phyloP scores from a whole-genome alignment of 2,797 vertebrate species.

The Linurgus olivaceus region DNA sequence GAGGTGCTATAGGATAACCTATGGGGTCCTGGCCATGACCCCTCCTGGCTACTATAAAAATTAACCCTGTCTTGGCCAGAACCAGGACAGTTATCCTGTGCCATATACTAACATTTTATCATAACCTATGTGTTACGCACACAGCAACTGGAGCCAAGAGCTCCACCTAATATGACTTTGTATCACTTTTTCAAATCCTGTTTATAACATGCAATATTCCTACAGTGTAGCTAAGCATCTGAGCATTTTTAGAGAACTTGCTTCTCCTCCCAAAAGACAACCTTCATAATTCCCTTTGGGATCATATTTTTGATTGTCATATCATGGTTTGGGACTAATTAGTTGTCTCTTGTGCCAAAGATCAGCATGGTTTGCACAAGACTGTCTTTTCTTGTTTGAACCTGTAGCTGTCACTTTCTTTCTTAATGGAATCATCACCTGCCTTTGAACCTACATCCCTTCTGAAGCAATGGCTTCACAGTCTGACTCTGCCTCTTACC shows the following conservation, averaged over 20 bases:
- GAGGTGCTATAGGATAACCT: not conserved
- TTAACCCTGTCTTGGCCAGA: not conserved
- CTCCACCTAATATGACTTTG: not conserved
- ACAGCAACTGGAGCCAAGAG: not conserved
- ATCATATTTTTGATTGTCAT: not conserved
- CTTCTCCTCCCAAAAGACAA: not conserved
- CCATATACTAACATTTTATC: not conserved
- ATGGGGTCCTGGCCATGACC: not conserved
- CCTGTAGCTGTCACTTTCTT: not conserved
- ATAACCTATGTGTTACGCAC: not conserved
- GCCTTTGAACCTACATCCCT: not conserved
- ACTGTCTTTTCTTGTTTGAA: not conserved
- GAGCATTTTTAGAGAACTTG: not conserved
- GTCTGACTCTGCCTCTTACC: constrained; percentile 1
- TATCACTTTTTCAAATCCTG: not conserved
- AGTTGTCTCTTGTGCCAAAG: not conserved
- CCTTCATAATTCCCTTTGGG: not conserved
- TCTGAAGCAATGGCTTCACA: constrained; percentile 19
- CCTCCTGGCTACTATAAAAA: not conserved
- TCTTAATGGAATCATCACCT: not conserved
- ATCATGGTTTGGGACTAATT: not conserved
- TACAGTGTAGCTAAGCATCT: not conserved
- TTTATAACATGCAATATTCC: not conserved
- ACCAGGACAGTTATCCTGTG: not conserved
- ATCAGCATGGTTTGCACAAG: not conserved